phyloP scores from a whole-genome alignment of 64 coral and sea anemone genomes.

The Cladopsammia gracilis region DNA sequence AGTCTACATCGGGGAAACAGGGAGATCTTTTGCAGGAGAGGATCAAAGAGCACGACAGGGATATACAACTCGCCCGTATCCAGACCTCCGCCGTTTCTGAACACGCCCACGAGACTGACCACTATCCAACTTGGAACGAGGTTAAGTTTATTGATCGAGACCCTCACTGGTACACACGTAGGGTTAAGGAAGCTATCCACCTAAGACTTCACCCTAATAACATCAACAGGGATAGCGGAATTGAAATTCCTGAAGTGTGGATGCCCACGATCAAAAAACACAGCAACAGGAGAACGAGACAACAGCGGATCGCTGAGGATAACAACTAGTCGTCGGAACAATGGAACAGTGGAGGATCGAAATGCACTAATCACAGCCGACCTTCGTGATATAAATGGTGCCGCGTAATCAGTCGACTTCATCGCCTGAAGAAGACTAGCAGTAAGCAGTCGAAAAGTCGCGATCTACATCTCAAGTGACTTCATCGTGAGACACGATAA shows the following conservation, averaged over 20 bases:
- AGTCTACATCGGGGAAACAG: no score
- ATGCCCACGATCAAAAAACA: no score
- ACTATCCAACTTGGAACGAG: conserved; percentile 40
- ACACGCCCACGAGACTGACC: conserved; percentile 23
- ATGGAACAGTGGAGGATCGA: not conserved
- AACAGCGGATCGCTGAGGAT: not conserved
- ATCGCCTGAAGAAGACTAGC: no score
- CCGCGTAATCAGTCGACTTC: no score
- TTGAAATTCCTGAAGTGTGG: no score
- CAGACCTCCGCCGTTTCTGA: conserved; percentile 30
- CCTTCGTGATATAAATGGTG: no score
- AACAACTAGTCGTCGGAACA: not conserved
- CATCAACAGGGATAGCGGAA: conserved; percentile 10
- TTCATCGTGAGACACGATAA: no score
- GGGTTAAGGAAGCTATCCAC: conserved; percentile 19
- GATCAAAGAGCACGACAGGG: conserved; percentile 10
- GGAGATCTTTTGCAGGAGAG: not conserved
- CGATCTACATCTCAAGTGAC: no score
- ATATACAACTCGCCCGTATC: conserved; percentile 6
- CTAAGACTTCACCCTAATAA: conserved; percentile 48
- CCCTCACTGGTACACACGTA: conserved; percentile 32
- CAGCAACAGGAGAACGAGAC: not conserved
- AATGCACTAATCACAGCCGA: no score
- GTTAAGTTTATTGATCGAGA: conserved; percentile 63
- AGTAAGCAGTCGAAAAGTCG: no score